A percentile compares a stretch with the other conserved stretches of the same genome.
These are phyloP conservation scores for Amphiura filiformis DNA, from an alignment of 35 echinoderm and acorn worm species.

Conservation along the genomic window DNA sequence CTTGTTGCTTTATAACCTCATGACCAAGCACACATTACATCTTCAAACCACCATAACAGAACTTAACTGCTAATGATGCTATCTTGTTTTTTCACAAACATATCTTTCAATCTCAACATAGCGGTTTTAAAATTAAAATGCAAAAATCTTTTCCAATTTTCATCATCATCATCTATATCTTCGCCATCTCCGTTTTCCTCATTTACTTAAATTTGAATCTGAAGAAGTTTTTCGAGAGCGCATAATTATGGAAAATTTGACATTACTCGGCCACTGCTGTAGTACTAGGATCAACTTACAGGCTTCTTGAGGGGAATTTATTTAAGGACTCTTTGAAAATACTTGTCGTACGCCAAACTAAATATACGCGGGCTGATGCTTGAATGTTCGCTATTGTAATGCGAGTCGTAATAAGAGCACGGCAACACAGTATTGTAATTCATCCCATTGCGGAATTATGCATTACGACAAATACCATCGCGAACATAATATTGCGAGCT, in stretches of 20 bases:
- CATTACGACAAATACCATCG: neutral
- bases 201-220: too few species aligned
- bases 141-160: too few species aligned
- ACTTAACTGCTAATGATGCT: too few species aligned
- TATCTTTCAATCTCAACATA: too few species aligned
- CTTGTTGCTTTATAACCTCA: too few species aligned
- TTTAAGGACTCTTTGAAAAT: conserved; percentile 7
- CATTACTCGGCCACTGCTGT: neutral
- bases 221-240: neutral
- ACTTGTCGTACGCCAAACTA: neutral
- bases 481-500: neutral
- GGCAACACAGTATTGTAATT: neutral
- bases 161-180: too few species aligned
- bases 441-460: neutral
- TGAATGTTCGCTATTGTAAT: neutral
- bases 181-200: too few species aligned
- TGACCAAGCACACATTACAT: too few species aligned
- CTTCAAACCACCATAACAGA: too few species aligned
- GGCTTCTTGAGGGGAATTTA: neutral
- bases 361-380: neutral
- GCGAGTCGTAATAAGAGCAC: neutral
- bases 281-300: neutral
- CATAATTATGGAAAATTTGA: neutral
- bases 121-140: too few species aligned
- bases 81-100: too few species aligned